A percentile compares a stretch with the other conserved stretches of the same genome.
These are phyloP conservation scores for Thereuonema tuberculata DNA, from an alignment of 1,140 invertebrate genomes.

Conservation along the genomic window DNA sequence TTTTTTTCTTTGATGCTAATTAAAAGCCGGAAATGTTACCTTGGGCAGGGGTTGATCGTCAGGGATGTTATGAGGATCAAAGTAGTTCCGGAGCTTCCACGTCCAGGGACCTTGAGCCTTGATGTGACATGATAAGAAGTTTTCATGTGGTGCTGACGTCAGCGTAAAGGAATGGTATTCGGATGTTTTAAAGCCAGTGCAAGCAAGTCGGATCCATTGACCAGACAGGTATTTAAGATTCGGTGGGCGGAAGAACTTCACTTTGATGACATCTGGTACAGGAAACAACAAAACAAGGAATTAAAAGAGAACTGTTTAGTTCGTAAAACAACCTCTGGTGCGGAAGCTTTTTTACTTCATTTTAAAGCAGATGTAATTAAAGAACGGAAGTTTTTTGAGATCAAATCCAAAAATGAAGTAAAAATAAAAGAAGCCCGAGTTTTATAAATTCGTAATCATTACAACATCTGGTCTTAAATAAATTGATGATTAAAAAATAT, in stretches of 20 bases:
- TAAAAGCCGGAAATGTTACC: not conserved
- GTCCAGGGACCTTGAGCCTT: conserved; percentile 99
- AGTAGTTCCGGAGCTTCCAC: conserved; percentile 93
- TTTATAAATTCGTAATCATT: too few species aligned
- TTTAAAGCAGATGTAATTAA: too few species aligned
- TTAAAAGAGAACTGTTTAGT: too few species aligned
- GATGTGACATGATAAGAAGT: conserved; percentile 92
- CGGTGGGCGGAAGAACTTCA: conserved; percentile 60
- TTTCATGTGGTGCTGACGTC: conserved; percentile 95
- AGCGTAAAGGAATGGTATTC: conserved; percentile 98
- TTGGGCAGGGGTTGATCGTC: conserved; percentile 9
- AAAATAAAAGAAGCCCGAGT: too few species aligned
- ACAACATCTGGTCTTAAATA: too few species aligned
- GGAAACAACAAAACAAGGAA: conserved; percentile 15
- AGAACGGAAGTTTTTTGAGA: conserved; percentile 2
- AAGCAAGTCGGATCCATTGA: conserved; percentile 77
- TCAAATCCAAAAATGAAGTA: too few species aligned
- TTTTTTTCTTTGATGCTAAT: too few species aligned
- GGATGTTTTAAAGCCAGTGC: conserved; percentile 75
- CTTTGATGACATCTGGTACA: conserved; percentile 41
- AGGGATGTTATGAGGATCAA: conserved; percentile 74
- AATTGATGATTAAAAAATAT: too few species aligned
- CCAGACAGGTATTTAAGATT: conserved; percentile 92
- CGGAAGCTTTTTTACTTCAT: too few species aligned
- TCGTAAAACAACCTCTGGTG: too few species aligned